Evolutionary conservation across 2,888 invertebrate species (phyloP).

Genomic region (Sturmia bella): DNA sequence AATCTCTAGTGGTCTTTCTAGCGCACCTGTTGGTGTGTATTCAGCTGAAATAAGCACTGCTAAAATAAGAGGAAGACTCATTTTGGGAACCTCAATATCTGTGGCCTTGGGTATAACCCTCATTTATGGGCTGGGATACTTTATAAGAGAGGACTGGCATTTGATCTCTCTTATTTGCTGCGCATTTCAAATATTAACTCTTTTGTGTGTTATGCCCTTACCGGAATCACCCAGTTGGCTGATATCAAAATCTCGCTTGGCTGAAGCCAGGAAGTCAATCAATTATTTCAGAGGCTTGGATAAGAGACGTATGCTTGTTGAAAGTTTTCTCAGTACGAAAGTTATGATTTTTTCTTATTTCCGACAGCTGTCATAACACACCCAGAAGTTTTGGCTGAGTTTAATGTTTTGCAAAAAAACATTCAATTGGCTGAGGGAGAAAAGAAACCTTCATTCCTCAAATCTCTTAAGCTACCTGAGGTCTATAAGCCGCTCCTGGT

Average conservation of each 20-base stretch:
- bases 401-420: conserved; percentile 76
- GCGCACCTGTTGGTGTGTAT: conserved; percentile 80
- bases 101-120: conserved; percentile 86
- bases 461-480: conserved; percentile 77
- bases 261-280: conserved; percentile 84
- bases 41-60: conserved; percentile 82
- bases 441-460: conserved; percentile 74
- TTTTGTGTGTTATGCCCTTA: conserved; percentile 83
- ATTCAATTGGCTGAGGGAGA: conserved; percentile 74
- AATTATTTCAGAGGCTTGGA: conserved; percentile 85
- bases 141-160: conserved; percentile 80
- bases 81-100: conserved; percentile 85
- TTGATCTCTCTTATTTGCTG: conserved; percentile 78
- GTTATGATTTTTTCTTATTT: not conserved
- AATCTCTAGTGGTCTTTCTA: conserved; percentile 79
- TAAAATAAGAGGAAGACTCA: conserved; percentile 85
- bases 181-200: conserved; percentile 77
- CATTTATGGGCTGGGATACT: conserved; percentile 85
- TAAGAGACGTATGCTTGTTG: conserved; percentile 73
- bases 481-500: conserved; percentile 80
- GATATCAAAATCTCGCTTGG: conserved; percentile 84
- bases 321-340: not conserved
- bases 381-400: conserved; percentile 77
- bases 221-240: conserved; percentile 89
- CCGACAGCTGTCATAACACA: conserved; percentile 75